Base-by-base conservation (phyloP, 2,888 invertebrate species). In the Tenthredo notha region DNA sequence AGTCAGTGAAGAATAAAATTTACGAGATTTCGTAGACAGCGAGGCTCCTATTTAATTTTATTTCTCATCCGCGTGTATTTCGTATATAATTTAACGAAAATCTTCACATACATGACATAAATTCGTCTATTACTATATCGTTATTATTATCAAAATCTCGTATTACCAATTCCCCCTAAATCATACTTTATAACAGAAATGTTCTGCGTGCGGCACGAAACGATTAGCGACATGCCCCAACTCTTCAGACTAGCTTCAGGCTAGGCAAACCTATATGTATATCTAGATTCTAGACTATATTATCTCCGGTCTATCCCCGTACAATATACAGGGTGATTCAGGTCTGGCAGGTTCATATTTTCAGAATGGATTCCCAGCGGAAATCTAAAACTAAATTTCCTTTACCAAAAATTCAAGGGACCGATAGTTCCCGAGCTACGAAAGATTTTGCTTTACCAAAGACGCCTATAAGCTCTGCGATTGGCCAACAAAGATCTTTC, bases 151-250 rank as follows among this genome's bases (percentile, higher is more conserved):
- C 54, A n/a, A 54, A 54, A 54, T 54, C 54, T n/a, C 54, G 54
- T n/a, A 54, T 54, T 54, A 54, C 54, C 54, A n/a, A 54, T 54
- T 54, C 54, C 54, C 50, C n/a, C 7, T 54, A n/a, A 54, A 54
- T 54, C 67, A 25, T 33, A 33, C 18, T 15, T 2, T 67, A 67
- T 67, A 67, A 29, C 33, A 33, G 10, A 43, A 37, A 25, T n/a
- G 40, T 47, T n/a, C 18, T 80, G 80, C 80, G 80, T 80, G 80
- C 21, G 21, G 80, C 80, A 80, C 80, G 80, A 80, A 61, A 12
- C 21, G 61, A 65, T 80, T 61, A 61, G 25, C 61, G 80, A 61
- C 80, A 61, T 58, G 80, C 80, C 25, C 33, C 15, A n/a, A 18
- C 15, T 5, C 33, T 33, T 15, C 58, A 7, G 10, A 6, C 21